phyloP scores from a whole-genome alignment of 2,888 invertebrate species.

The Drosophila glabriapex region DNA sequence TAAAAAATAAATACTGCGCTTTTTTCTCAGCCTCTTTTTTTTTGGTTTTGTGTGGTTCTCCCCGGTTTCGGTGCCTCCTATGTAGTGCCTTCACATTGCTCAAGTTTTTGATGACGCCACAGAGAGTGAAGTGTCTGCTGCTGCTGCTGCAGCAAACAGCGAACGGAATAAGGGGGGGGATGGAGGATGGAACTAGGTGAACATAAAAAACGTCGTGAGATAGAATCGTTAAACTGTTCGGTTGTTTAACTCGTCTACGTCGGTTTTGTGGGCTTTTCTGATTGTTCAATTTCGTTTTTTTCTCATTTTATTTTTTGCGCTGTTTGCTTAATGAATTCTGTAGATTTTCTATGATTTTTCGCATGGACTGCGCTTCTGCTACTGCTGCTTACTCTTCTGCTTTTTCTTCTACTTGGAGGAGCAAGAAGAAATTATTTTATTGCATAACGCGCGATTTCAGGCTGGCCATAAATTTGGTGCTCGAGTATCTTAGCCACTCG shows the following conservation, averaged over 20 bases:
- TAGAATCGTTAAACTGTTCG: slow-evolving; percentile 63
- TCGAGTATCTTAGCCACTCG: slow-evolving; percentile 66
- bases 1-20: slow-evolving; percentile 70
- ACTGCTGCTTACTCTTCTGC: not conserved
- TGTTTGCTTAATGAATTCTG: slow-evolving; percentile 67
- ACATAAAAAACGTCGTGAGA: slow-evolving; percentile 66
- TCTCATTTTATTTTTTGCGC: slow-evolving; percentile 19
- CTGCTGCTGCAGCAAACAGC: not conserved
- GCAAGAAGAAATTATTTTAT: slow-evolving; percentile 72
- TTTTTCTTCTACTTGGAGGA: slow-evolving; percentile 21
- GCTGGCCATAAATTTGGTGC: slow-evolving; percentile 75
- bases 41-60: slow-evolving; percentile 4
- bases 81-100: slow-evolving; percentile 37
- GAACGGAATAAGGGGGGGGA: not conserved
- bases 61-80: slow-evolving; percentile 6
- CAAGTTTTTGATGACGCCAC: slow-evolving; percentile 58
- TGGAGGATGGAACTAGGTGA: slow-evolving; percentile 10
- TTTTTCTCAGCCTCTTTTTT: slow-evolving; percentile 50
- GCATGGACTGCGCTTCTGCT: slow-evolving; percentile 34
- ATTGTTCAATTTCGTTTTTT: slow-evolving; percentile 23
- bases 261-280: slow-evolving; percentile 13
- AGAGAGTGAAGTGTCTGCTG: slow-evolving; percentile 29
- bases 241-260: slow-evolving; percentile 32
- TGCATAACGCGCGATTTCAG: slow-evolving; percentile 78
- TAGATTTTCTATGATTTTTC: slow-evolving; percentile 49